Evolutionary conservation across 37 sponge, comb jelly and placozoan species (phyloP), one percentile per base, ranked within the genome.

Genomic region (Petrosia ficiformis): DNA sequence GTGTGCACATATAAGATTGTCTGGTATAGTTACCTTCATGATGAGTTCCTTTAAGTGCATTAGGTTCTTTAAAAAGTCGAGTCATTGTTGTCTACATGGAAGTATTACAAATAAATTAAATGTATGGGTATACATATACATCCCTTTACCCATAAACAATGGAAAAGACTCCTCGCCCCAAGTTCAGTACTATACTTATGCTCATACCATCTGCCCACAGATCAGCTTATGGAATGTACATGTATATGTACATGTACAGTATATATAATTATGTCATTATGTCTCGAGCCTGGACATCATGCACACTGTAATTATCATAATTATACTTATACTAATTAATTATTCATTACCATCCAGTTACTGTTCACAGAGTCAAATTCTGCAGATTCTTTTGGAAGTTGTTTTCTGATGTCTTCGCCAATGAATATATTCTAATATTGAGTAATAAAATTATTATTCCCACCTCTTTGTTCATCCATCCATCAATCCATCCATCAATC

Each of bases 331-430:
- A 48, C 8, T 48, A 48, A 61, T 61, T 6, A 22, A 24, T 61
- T 26, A 6, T n/a, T 8, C 6, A 72, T 24, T 29, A 75, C 85
- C 84, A 90, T 98, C 99, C 99, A 95, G 75, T 88, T 88, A 28
- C 26, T 54, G 67, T 95, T 95, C 43, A 98, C 96, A 11, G 36
- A 68, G 76, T 95, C 96, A 86, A 98, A 98, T 21, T 88, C 86
- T 26, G 91, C 77, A 5, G 96, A 87, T 66, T 98, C 99, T 16
- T 83, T 78, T n/a, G 96, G 96, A 21, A 98, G 77, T 85, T 98
- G 99, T 72, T 93, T 90, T 19, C 99, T 84, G 44, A 98, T 98
- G 76, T 98, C 99, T 56, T 98, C 96, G 25, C 99, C 99, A 65
- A 94, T 78, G 70, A 97, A 97, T 41, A 97, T 94, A 67, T 94